These are phyloP conservation scores for Reticulitermes speratus DNA, from an alignment of 1,140 invertebrate genomes.

Conservation along the genomic window DNA sequence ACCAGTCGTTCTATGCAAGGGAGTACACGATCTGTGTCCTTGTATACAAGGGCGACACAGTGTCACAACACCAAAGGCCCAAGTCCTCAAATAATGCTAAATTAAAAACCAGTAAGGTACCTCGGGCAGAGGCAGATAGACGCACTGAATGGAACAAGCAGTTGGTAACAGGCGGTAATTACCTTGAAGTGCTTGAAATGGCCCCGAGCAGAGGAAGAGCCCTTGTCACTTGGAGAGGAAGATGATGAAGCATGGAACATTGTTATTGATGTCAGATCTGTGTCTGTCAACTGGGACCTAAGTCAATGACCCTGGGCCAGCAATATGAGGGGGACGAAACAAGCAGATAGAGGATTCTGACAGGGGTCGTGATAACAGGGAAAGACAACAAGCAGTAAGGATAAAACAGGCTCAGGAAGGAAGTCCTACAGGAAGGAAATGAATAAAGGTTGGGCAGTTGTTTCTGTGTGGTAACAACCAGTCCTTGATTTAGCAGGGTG, in stretches of 20 bases:
- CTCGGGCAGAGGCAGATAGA: not conserved
- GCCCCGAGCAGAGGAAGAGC: not conserved
- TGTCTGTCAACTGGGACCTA: not conserved
- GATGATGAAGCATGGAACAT: not conserved
- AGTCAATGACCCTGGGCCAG: not conserved
- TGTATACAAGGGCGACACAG: no score
- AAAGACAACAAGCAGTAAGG: no score
- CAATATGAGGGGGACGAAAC: not conserved
- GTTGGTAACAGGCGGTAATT: not conserved
- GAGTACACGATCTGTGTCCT: no score
- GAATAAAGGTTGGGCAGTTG: no score
- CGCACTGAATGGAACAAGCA: not conserved
- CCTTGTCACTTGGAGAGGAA: not conserved
- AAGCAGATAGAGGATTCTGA: not conserved
- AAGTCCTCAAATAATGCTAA: not conserved
- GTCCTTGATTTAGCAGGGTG: no score
- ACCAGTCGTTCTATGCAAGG: no score
- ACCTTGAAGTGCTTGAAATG: not conserved
- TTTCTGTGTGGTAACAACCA: no score
- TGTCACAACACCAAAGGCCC: no score
- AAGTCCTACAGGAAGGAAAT: no score
- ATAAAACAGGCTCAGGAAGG: no score
- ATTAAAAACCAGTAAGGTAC: not conserved
- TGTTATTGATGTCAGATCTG: constrained; percentile 12
- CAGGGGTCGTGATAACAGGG: not conserved